Evolutionary conservation across 2,888 invertebrate genomes (phyloP).

Genomic region (Scelioninae gen. 1): DNA sequence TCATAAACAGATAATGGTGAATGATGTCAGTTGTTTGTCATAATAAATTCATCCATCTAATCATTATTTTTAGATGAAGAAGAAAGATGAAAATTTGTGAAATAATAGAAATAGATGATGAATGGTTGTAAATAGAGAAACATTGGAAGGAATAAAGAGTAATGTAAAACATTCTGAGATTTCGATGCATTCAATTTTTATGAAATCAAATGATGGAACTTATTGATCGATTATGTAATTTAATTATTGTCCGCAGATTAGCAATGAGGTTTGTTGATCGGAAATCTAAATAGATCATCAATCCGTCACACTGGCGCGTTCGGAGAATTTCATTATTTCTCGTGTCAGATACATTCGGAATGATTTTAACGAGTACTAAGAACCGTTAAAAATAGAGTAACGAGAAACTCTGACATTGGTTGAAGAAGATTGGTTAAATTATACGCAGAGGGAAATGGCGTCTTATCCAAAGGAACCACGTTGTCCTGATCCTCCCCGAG

Average conservation of each 20-base stretch:
- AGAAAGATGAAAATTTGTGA: too few species aligned
- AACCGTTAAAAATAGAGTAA: conserved; percentile 37
- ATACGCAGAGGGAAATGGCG: conserved; percentile 12
- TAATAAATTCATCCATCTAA: too few species aligned
- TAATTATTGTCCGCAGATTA: not conserved
- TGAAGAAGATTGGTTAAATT: conserved; percentile 20
- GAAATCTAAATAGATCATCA: conserved; percentile 4
- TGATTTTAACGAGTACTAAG: conserved; percentile 31
- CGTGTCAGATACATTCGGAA: conserved; percentile 9
- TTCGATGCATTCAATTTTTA: too few species aligned
- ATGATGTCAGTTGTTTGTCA: too few species aligned
- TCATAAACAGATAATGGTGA: too few species aligned
- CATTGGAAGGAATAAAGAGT: too few species aligned
- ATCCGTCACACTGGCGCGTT: conserved; percentile 12
- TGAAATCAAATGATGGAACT: too few species aligned
- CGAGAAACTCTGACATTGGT: conserved; percentile 26
- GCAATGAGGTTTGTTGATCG: not conserved
- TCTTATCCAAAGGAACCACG: conserved; percentile 17
- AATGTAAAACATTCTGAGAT: too few species aligned
- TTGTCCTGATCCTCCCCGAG: not conserved
- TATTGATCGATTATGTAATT: not conserved
- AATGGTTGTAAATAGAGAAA: too few species aligned
- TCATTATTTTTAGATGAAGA: too few species aligned
- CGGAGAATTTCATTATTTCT: conserved; percentile 17
- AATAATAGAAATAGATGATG: too few species aligned